Base-by-base conservation (phyloP, 2,888 invertebrate species). In the Calameuta pallipes region DNA sequence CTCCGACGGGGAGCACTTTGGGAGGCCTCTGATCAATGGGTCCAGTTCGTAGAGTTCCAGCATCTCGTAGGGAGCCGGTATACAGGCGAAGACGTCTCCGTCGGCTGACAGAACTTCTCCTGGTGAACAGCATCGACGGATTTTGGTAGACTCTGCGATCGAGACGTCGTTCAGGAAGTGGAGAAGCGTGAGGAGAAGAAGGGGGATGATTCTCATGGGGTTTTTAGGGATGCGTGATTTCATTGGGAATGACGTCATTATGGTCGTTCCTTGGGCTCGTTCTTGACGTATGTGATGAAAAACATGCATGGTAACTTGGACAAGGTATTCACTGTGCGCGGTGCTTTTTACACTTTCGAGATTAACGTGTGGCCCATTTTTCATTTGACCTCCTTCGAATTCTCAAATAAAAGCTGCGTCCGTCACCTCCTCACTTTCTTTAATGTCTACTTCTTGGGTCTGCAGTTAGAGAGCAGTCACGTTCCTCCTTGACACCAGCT, bases 91-190 rank as follows among this genome's bases (percentile, higher is more conserved):
- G 9, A 12, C 34, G 15, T 31, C 41, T 9, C n/a, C 37, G 4
- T 36, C 35, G 31, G 70, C 15, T 2, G 30, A 35, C 3, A 77
- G 31, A 3, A 33, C 36, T 31, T 71, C 41, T 33, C 73, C 77
- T 11, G 37, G 35, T 11, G 12, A 23, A 37, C 77, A 77, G 68
- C 77, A 77, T 73, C n/a, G 73, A n/a, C 76, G 30, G 13, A 74
- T n/a, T 1, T 23, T 30, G 3, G n/a, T 69, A 1, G 76, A 70
- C 76, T 13, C 35, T 4, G 74, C 23, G 34, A 30, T 30, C 23
- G 11, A 13, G 37, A 74, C 23, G 6, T 35, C 23, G 36, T 74
- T 30, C 36, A 34, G 34, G 12, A 30, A n/a, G 12, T 6, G 23
- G 30, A 74, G 6, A 9, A 36, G 30, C 4, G 3, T 11, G 23